phyloP scores from a whole-genome alignment of 1,140 invertebrate genomes.

The Aricia agestis region DNA sequence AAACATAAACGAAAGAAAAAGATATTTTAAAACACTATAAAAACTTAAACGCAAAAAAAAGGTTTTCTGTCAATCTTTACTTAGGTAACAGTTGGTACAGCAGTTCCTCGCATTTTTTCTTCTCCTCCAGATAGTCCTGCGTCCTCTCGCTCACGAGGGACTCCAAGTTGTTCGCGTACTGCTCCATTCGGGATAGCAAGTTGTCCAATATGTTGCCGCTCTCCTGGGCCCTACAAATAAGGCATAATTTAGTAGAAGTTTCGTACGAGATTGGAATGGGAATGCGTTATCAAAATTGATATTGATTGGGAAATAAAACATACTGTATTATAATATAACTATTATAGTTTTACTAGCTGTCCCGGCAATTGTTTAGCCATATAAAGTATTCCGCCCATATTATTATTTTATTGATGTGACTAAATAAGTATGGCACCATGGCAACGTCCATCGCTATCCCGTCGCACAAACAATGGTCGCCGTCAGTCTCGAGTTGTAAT shows the following conservation, averaged over 20 bases:
- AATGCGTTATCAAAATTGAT: background rate
- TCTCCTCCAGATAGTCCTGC: constrained; percentile 96
- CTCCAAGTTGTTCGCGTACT: constrained; percentile 98
- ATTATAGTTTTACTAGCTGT: too few relatives aligned
- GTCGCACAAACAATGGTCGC: too few relatives aligned
- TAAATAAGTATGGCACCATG: too few relatives aligned
- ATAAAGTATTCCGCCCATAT: too few relatives aligned
- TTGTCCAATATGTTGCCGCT: constrained; percentile 89
- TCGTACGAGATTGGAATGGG: background rate
- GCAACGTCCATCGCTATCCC: too few relatives aligned
- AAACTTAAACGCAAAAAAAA: background rate
- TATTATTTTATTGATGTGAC: too few relatives aligned
- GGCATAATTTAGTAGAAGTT: background rate
- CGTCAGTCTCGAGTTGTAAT: too few relatives aligned
- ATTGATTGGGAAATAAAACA: too few relatives aligned
- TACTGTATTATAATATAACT: too few relatives aligned
- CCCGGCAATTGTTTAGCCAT: too few relatives aligned
- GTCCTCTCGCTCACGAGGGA: constrained; percentile 96
- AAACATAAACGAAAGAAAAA: too few relatives aligned
- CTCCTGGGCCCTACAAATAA: constrained; percentile 63
- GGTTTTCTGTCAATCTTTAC: constrained; percentile 24
- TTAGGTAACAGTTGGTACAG: constrained; percentile 96
- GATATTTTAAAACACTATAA: too few relatives aligned
- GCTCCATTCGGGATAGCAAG: constrained; percentile 97
- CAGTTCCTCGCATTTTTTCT: constrained; percentile 97